Evolutionary conservation across 2,888 invertebrate species (phyloP).

Genomic region (Serrognathus titanus): DNA sequence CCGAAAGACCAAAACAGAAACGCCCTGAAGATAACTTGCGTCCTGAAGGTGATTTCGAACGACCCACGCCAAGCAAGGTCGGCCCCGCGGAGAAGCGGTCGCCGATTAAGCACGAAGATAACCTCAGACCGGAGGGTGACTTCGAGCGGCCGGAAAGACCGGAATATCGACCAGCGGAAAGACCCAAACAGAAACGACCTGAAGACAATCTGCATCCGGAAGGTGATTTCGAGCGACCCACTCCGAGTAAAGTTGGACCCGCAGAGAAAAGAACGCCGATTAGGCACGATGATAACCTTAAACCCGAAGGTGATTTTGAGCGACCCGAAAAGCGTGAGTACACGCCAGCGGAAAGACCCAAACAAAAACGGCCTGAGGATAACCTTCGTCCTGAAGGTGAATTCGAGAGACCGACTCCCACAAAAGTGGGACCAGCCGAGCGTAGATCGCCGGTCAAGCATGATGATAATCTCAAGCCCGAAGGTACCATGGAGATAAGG

Average conservation of each 20-base stretch:
- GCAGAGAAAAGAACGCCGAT: slow-evolving; percentile 49
- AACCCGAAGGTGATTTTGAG: slow-evolving; percentile 53
- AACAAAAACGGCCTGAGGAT: slow-evolving; percentile 37
- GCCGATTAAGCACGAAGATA: slow-evolving; percentile 53
- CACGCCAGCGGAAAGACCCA: slow-evolving; percentile 51
- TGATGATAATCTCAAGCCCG: slow-evolving; percentile 49
- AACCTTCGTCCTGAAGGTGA: slow-evolving; percentile 45
- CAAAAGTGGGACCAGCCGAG: slow-evolving; percentile 53
- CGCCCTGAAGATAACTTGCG: slow-evolving; percentile 53
- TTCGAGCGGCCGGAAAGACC: slow-evolving; percentile 53
- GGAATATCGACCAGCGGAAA: slow-evolving; percentile 52
- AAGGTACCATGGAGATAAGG: slow-evolving; percentile 52
- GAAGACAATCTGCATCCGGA: slow-evolving; percentile 55
- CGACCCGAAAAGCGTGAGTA: slow-evolving; percentile 50
- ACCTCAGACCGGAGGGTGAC: slow-evolving; percentile 59
- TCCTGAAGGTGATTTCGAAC: slow-evolving; percentile 52
- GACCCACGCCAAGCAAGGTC: slow-evolving; percentile 35
- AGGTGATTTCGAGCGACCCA: slow-evolving; percentile 57
- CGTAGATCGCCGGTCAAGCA: slow-evolving; percentile 55
- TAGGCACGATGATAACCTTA: slow-evolving; percentile 53
- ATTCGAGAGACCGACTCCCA: slow-evolving; percentile 46
- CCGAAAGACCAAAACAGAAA: slow-evolving; percentile 46
- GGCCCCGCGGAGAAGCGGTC: slow-evolving; percentile 42
- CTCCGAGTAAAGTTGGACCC: slow-evolving; percentile 48
- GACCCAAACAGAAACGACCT: slow-evolving; percentile 48